These are phyloP conservation scores for Physeter macrocephalus DNA, from an alignment of 2,113 vertebrate species.

Conservation along the genomic window DNA sequence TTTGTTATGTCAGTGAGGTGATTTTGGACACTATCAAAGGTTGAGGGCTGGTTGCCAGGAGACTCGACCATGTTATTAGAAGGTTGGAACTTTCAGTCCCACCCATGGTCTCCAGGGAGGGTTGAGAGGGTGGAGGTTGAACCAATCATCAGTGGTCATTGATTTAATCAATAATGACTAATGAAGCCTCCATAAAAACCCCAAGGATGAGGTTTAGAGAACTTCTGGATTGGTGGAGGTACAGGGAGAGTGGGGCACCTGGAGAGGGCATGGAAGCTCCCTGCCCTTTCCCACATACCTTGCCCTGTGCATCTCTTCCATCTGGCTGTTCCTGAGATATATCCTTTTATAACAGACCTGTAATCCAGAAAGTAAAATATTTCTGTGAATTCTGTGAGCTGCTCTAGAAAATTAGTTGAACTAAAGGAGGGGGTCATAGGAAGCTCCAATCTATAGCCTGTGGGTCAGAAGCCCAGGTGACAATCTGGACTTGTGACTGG, in stretches of 20 bases:
- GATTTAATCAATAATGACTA: neutral
- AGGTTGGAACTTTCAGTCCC: neutral
- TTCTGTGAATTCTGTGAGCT: neutral
- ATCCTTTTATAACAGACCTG: neutral
- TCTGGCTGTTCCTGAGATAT: neutral
- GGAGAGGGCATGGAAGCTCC: neutral
- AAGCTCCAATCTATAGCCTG: neutral
- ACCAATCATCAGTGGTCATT: neutral
- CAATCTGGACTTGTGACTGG: neutral
- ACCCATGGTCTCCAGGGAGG: neutral
- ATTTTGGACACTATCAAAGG: neutral
- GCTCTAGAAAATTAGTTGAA: neutral
- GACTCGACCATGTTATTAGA: neutral
- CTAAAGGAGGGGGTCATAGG: neutral
- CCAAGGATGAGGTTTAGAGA: neutral
- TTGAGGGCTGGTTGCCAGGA: neutral
- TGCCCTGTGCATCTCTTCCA: neutral
- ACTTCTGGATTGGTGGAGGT: neutral
- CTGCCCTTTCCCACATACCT: neutral
- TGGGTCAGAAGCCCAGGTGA: neutral
- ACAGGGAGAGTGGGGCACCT: neutral
- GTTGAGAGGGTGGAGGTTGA: neutral
- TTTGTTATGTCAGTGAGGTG: neutral
- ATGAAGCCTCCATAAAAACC: neutral
- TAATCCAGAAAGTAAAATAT: neutral